phyloP scores from a whole-genome alignment of 2,888 invertebrate species.

The Himalopsyche anomala region DNA sequence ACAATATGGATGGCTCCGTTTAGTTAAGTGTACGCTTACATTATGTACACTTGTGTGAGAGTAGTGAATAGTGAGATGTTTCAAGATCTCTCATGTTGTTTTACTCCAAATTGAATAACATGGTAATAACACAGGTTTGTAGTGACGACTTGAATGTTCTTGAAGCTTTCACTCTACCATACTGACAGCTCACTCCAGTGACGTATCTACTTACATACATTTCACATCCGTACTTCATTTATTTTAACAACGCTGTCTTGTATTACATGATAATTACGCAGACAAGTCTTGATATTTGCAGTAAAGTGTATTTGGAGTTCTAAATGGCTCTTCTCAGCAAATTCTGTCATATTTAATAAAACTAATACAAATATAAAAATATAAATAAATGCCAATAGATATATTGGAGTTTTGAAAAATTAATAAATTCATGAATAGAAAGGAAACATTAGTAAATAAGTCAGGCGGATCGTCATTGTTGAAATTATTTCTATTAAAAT shows the following conservation, averaged over 20 bases:
- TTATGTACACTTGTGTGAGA: not conserved
- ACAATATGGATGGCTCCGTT: no score
- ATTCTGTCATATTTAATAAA: no score
- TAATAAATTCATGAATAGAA: no score
- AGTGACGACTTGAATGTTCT: constrained; percentile 40
- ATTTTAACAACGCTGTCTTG: constrained; percentile 6
- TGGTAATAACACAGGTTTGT: constrained; percentile 52
- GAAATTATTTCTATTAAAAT: no score
- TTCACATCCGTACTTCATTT: constrained; percentile 19
- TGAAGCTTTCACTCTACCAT: constrained; percentile 26
- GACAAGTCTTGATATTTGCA: no score
- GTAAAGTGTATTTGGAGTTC: no score
- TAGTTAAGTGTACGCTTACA: not conserved
- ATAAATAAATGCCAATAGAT: no score
- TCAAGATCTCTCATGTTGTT: constrained; percentile 46
- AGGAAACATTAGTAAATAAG: no score
- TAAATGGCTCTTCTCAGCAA: no score
- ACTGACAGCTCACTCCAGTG: constrained; percentile 37
- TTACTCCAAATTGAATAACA: constrained; percentile 57
- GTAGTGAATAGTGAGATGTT: constrained; percentile 35
- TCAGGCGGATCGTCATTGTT: no score
- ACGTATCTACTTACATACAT: constrained; percentile 20
- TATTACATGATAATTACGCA: not conserved
- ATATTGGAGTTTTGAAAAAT: no score
- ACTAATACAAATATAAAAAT: no score